Evolutionary conservation across 1,140 invertebrate species (phyloP).

Genomic region (Anastatus disparis): DNA sequence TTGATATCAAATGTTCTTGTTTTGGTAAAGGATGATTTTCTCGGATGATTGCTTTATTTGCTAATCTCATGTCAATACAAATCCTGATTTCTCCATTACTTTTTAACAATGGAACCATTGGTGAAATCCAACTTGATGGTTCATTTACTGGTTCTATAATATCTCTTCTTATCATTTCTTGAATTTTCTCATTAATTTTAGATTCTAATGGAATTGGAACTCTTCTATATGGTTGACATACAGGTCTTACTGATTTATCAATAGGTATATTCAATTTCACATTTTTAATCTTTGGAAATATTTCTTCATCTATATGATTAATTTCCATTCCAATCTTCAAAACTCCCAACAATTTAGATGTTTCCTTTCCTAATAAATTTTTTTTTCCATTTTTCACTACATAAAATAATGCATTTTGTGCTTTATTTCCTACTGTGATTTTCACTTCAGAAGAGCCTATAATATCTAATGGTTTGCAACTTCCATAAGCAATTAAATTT

Average conservation of each 20-base stretch:
- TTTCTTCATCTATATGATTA: slow-evolving; percentile 9
- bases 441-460: slow-evolving; percentile 2
- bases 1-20: slow-evolving; percentile 44
- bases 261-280: slow-evolving; percentile 47
- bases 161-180: slow-evolving; percentile 41
- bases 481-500: slow-evolving; percentile 33
- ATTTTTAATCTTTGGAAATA: slow-evolving; percentile 47
- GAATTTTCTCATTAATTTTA: slow-evolving; percentile 42
- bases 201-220: slow-evolving; percentile 44
- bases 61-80: slow-evolving; percentile 49
- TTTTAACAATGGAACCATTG: slow-evolving; percentile 47
- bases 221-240: slow-evolving; percentile 45
- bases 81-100: slow-evolving; percentile 46
- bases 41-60: slow-evolving; percentile 48
- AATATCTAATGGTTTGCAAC: slow-evolving; percentile 19
- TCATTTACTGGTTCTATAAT: slow-evolving; percentile 46
- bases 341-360: slow-evolving; percentile 20
- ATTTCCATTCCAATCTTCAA: slow-evolving; percentile 14
- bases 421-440: slow-evolving; percentile 12
- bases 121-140: slow-evolving; percentile 48
- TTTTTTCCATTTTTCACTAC: slow-evolving; percentile 9
- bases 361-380: slow-evolving; percentile 18
- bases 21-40: slow-evolving; percentile 50
- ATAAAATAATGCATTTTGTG: slow-evolving; percentile 23
- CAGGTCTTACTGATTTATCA: slow-evolving; percentile 41